phyloP scores from a whole-genome alignment of 2,888 invertebrate species.

The Netelia virgata region DNA sequence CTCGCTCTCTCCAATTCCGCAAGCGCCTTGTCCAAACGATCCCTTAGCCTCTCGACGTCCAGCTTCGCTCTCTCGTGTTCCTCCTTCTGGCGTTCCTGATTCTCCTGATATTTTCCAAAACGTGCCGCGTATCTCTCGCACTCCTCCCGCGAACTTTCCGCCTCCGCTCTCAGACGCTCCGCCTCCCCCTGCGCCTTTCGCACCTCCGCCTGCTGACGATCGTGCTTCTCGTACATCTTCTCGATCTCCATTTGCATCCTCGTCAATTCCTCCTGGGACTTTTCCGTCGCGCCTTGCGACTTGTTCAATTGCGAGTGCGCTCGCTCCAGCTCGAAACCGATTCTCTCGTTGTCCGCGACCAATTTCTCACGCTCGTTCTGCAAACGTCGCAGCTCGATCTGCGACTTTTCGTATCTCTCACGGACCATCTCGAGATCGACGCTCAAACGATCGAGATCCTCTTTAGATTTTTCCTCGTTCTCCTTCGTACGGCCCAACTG shows the following conservation, averaged over 20 bases:
- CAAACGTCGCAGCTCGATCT: conserved; percentile 92
- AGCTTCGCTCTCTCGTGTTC: conserved; percentile 92
- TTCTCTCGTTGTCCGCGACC: conserved; percentile 92
- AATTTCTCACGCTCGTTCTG: conserved; percentile 95
- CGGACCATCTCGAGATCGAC: conserved; percentile 95
- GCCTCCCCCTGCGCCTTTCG: conserved; percentile 92
- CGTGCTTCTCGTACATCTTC: conserved; percentile 96
- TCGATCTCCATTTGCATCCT: conserved; percentile 94
- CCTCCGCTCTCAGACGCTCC: conserved; percentile 89
- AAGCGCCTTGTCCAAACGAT: conserved; percentile 92
- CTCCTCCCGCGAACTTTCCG: conserved; percentile 92
- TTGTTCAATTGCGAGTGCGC: conserved; percentile 95
- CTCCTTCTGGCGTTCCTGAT: conserved; percentile 89
- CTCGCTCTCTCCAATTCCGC: conserved; percentile 92
- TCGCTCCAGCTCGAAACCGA: conserved; percentile 94
- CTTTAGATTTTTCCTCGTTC: conserved; percentile 95
- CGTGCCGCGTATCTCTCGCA: conserved; percentile 90
- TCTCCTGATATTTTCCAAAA: conserved; percentile 91
- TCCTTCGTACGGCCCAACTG: conserved; percentile 95
- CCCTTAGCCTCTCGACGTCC: conserved; percentile 92
- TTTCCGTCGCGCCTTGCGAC: conserved; percentile 93
- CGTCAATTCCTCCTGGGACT: conserved; percentile 95
- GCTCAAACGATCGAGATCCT: conserved; percentile 91
- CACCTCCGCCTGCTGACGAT: conserved; percentile 93
- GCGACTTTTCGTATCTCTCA: conserved; percentile 95